A percentile compares a stretch with the other conserved stretches of the same genome.
Evolutionary conservation across 1,140 invertebrate genomes (phyloP).

Genomic region (Camponotus vicinus): DNA sequence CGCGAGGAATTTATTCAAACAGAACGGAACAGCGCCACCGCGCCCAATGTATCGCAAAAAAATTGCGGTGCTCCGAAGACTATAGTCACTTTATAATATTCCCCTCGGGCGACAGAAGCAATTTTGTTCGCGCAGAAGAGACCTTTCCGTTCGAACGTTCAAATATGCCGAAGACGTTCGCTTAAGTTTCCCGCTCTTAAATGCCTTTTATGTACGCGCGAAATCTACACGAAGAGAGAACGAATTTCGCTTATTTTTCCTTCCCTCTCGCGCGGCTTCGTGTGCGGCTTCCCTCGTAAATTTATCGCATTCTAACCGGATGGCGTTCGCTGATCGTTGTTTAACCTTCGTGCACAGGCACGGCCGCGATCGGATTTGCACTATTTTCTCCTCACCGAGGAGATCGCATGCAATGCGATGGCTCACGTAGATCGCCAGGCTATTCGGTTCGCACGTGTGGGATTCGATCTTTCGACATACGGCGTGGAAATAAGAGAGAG

Average conservation of each 20-base stretch:
- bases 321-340: slow-evolving; percentile 58
- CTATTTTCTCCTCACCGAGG: slow-evolving; percentile 44
- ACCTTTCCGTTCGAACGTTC: slow-evolving; percentile 16
- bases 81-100: slow-evolving; percentile 59
- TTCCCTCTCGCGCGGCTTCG: neutral
- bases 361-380: slow-evolving; percentile 60
- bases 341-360: slow-evolving; percentile 61
- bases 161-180: slow-evolving; percentile 57
- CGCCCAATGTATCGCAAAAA: slow-evolving; percentile 26
- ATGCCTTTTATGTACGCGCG: neutral
- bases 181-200: slow-evolving; percentile 3
- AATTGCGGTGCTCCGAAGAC: slow-evolving; percentile 20
- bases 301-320: slow-evolving; percentile 54
- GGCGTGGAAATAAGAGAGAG: neutral
- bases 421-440: neutral
- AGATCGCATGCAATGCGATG: slow-evolving; percentile 35
- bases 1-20: slow-evolving; percentile 35
- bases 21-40: neutral
- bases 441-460: slow-evolving; percentile 6
- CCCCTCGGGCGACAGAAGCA: slow-evolving; percentile 53
- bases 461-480: slow-evolving; percentile 38
- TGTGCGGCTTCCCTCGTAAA: slow-evolving; percentile 42
- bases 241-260: slow-evolving; percentile 37
- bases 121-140: slow-evolving; percentile 33
- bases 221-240: neutral